Conservation (phyloP, 2,888 invertebrate species). For the Hydriomena furcata region DNA sequence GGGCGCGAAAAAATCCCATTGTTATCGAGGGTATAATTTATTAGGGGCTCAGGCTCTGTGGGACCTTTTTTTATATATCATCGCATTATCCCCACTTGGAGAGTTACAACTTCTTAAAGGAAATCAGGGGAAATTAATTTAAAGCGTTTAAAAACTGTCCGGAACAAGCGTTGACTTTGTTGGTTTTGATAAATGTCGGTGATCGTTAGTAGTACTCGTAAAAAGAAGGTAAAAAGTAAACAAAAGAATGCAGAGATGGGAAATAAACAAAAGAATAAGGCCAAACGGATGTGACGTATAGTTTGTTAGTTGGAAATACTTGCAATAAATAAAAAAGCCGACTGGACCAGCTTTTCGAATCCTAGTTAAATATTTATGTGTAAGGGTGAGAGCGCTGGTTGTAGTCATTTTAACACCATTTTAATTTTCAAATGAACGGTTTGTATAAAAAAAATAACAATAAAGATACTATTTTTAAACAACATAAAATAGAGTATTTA, state of each 20-base stretch:
- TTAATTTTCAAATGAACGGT: too few relatives aligned
- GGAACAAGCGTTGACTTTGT: slow-evolving; percentile 71
- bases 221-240: background rate
- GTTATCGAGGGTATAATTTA: slow-evolving; percentile 84
- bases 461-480: too few relatives aligned
- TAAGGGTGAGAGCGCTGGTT: too few relatives aligned
- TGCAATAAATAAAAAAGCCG: too few relatives aligned
- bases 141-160: slow-evolving; percentile 78
- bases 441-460: too few relatives aligned
- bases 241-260: slow-evolving; percentile 2
- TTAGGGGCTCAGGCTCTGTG: slow-evolving; percentile 76
- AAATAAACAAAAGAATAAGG: background rate
- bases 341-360: too few relatives aligned
- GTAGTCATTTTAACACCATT: too few relatives aligned
- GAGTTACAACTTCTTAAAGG: slow-evolving; percentile 83
- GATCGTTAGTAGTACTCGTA: slow-evolving; percentile 27
- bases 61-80: slow-evolving; percentile 84
- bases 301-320: too few relatives aligned
- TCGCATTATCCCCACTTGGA: slow-evolving; percentile 82
- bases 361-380: too few relatives aligned
- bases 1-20: slow-evolving; percentile 82
- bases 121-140: slow-evolving; percentile 83
- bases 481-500: too few relatives aligned
- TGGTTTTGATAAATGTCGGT: slow-evolving; percentile 67
- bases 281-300: too few relatives aligned